These are phyloP conservation scores for Cranoglanis bouderius DNA, from an alignment of 2,113 vertebrate genomes.

Conservation along the genomic window DNA sequence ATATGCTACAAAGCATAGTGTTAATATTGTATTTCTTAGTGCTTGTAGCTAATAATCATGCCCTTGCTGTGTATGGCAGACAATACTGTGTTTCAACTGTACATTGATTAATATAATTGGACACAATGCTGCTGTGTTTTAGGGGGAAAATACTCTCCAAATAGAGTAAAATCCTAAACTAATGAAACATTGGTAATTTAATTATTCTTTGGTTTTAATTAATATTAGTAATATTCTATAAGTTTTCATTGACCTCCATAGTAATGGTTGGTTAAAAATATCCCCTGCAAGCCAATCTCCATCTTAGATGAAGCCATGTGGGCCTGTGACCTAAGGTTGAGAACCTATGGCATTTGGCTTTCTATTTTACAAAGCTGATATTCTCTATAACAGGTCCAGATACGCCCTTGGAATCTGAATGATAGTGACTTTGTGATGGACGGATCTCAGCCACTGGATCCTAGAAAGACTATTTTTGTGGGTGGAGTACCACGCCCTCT, in stretches of 20 bases:
- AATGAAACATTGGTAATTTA: not conserved
- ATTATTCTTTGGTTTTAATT: not conserved
- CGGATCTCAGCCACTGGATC: slow-evolving; percentile 97
- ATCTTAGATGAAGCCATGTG: not conserved
- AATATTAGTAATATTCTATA: not conserved
- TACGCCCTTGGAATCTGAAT: slow-evolving; percentile 98
- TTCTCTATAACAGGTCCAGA: slow-evolving; percentile 85
- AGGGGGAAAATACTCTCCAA: not conserved
- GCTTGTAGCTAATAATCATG: not conserved
- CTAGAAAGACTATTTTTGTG: slow-evolving; percentile 99
- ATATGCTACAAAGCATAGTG: not conserved
- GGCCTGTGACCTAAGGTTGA: not conserved
- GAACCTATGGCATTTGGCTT: not conserved
- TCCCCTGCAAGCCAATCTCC: not conserved
- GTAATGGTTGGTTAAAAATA: not conserved
- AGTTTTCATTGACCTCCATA: not conserved
- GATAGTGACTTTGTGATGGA: slow-evolving; percentile 99
- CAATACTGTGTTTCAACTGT: not conserved
- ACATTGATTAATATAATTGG: not conserved
- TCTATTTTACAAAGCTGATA: not conserved
- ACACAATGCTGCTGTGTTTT: not conserved
- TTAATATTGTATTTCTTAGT: not conserved
- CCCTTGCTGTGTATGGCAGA: not conserved
- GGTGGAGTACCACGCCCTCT: slow-evolving; percentile 97
- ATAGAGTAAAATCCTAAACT: not conserved